These are phyloP conservation scores for Neodon shergylaensis DNA, from an alignment of 2,113 vertebrate genomes.

Conservation along the genomic window DNA sequence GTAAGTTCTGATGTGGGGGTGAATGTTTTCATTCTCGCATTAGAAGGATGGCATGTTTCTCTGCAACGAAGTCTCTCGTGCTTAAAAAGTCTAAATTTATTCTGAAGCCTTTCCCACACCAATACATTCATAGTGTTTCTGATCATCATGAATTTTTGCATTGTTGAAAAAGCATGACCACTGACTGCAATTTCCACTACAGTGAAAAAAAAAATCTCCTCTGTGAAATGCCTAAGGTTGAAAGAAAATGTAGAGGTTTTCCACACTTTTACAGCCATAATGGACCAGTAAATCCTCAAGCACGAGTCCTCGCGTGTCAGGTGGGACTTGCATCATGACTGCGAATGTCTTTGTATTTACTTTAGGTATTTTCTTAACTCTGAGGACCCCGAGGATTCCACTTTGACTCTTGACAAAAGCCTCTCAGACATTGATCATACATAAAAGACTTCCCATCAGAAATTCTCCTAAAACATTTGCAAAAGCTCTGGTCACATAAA, in stretches of 20 bases:
- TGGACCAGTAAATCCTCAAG: not conserved
- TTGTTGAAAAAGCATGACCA: not conserved
- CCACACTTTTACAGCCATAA: not conserved
- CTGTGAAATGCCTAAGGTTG: not conserved
- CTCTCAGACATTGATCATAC: conserved; percentile 9
- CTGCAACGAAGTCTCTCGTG: not conserved
- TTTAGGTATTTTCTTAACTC: not conserved
- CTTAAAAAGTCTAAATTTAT: conserved; percentile 5
- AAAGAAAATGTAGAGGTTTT: conserved; percentile 45
- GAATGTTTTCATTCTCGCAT: not conserved
- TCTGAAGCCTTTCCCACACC: conserved; percentile 10
- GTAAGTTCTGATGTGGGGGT: not conserved
- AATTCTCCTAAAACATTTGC: conserved; percentile 15
- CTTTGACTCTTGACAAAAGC: not conserved
- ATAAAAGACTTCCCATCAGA: not conserved
- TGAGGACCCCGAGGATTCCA: not conserved
- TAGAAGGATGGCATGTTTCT: not conserved
- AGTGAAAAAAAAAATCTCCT: not conserved
- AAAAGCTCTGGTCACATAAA: not conserved
- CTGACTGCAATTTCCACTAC: not conserved
- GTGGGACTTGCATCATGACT: not conserved
- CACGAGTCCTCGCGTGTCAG: conserved; percentile 1
- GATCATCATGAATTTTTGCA: not conserved
- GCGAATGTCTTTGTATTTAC: conserved; percentile 3
- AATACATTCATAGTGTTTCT: conserved; percentile 18